phyloP scores from a whole-genome alignment of 2,888 invertebrate genomes.

The Caenorhabditis drosophilae region DNA sequence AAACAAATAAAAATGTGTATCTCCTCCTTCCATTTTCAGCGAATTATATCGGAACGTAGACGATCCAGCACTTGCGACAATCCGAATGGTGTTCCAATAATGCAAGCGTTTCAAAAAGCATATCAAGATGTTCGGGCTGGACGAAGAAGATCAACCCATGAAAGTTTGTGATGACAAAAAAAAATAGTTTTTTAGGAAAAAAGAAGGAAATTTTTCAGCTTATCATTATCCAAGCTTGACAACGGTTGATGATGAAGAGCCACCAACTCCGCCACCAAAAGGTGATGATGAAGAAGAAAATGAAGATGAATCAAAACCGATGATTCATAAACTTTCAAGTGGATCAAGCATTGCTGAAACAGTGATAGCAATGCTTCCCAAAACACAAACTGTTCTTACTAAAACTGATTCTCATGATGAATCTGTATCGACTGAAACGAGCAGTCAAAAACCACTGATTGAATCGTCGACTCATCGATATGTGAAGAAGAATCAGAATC shows the following conservation, averaged over 20 bases:
- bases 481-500: conserved; percentile 26
- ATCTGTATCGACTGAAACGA: conserved; percentile 45
- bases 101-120: conserved; percentile 55
- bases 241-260: conserved; percentile 19
- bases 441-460: conserved; percentile 45
- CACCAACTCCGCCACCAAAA: conserved; percentile 16
- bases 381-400: conserved; percentile 22
- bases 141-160: conserved; percentile 34
- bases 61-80: conserved; percentile 41
- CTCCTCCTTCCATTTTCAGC: too few species aligned
- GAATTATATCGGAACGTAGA: conserved; percentile 36
- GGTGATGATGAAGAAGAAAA: conserved; percentile 16
- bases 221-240: conserved; percentile 35
- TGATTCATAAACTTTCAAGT: conserved; percentile 38
- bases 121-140: conserved; percentile 47
- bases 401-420: conserved; percentile 51
- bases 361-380: conserved; percentile 42
- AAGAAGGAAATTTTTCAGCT: conserved; percentile 14
- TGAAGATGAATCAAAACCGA: conserved; percentile 16
- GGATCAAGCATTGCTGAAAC: conserved; percentile 51
- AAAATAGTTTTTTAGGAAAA: background rate
- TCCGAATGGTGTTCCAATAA: conserved; percentile 56
- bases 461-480: conserved; percentile 22
- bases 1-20: too few species aligned
- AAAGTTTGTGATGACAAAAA: conserved; percentile 15